Evolutionary conservation across 2,888 invertebrate genomes (phyloP).

Genomic region (Biston stratarius): DNA sequence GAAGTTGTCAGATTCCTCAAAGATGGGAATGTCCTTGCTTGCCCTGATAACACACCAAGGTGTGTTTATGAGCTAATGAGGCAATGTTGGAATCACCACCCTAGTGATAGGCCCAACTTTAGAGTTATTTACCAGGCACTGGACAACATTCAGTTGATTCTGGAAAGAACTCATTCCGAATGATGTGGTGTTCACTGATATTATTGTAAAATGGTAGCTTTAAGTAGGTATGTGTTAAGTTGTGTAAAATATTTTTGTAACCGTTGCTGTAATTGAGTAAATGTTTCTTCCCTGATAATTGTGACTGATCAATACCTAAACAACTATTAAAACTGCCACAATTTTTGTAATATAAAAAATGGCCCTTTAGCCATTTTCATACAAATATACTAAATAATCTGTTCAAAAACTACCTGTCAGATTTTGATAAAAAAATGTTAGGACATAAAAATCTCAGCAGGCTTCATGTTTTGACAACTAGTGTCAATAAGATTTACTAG

Average conservation of each 20-base stretch:
- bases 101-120: slow-evolving; percentile 94
- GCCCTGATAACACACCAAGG: slow-evolving; percentile 96
- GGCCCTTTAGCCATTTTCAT: too few species aligned
- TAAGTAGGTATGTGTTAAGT: slow-evolving; percentile 33
- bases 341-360: not conserved
- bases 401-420: too few species aligned
- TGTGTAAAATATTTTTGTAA: slow-evolving; percentile 48
- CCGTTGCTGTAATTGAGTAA: slow-evolving; percentile 18
- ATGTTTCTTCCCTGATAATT: slow-evolving; percentile 19
- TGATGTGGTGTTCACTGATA: slow-evolving; percentile 48
- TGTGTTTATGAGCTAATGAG: slow-evolving; percentile 97
- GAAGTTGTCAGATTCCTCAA: slow-evolving; percentile 98
- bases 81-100: slow-evolving; percentile 96
- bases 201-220: slow-evolving; percentile 28
- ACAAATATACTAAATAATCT: too few species aligned
- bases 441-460: too few species aligned
- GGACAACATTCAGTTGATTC: slow-evolving; percentile 88
- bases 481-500: too few species aligned
- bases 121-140: slow-evolving; percentile 92
- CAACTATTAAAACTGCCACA: not conserved
- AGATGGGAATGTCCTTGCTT: slow-evolving; percentile 95
- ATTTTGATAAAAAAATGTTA: too few species aligned
- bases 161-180: slow-evolving; percentile 79
- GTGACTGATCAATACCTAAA: slow-evolving; percentile 4
- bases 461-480: too few species aligned